Base-by-base conservation (phyloP, 2,113 vertebrate species). In the Periophthalmus modestus region DNA sequence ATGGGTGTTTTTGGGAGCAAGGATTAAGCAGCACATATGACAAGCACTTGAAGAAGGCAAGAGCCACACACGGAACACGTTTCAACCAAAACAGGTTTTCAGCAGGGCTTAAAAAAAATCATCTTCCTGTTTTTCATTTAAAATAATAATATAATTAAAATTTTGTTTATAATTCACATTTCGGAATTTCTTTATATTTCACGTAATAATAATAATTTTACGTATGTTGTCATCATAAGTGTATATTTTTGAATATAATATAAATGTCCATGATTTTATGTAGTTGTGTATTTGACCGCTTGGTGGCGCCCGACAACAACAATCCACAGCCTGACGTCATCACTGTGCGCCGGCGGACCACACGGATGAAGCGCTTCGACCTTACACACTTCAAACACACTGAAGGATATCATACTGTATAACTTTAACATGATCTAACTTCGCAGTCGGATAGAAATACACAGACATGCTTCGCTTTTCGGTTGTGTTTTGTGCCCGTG, bases 381-480 rank as follows among this genome's bases (percentile, higher is more conserved):
- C 87, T 90, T 87, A 57, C 73, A 48, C 0, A 39, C 24, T 4
- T 5, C 50, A 24, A 33, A 23, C 58, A 23, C 58, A 18, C 36
- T 19, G 46, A 43, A 28, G 12, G 18, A 33, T 21, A 11, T n/a
- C 13, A 24, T 9, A 58, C 7, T 11, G 73, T 75, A 71, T 43
- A 18, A 1, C 48, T n/a, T 66, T 0, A 18, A 4, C 34, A 18
- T 39, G 48, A 21, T 23, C 16, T 62, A 10, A 36, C 24, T 9
- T 61, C 13, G 6, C 4, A n/a, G 7, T 55, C 52, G n/a, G 1
- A 16, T 23, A 33, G 65, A 68, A 52, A 69, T 47, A 0, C 0
- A 0, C 5, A 2, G 52, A 75, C 7, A 94, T 94, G 92, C 43
- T 93, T 50, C 89, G 89, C 2, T 66, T 85, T 7, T 71, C 87